phyloP scores from a whole-genome alignment of 2,113 vertebrate genomes.

The Corapipo altera region DNA sequence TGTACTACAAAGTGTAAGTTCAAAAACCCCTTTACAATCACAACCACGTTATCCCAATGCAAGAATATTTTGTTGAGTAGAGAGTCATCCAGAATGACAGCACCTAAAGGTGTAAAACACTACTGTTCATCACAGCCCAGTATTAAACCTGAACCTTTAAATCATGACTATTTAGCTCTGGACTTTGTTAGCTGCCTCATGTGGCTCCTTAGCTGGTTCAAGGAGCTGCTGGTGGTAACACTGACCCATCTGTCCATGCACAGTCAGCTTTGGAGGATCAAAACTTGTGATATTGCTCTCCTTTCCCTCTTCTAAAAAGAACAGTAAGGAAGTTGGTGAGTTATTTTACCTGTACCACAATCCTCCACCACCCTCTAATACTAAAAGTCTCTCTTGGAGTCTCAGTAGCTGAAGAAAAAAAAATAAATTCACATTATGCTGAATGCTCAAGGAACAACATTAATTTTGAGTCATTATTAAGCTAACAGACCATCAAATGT shows the following conservation, averaged over 20 bases:
- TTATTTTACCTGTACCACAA: not conserved
- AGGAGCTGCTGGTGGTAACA: rapidly evolving
- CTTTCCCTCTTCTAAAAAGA: not conserved
- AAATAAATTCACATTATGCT: not conserved
- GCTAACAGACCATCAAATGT: conserved; percentile 16
- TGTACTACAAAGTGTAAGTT: not conserved
- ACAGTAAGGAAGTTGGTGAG: not conserved
- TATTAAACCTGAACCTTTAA: not conserved
- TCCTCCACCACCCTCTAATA: not conserved
- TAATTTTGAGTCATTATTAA: conserved; percentile 1
- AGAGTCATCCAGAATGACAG: not conserved
- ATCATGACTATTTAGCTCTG: not conserved
- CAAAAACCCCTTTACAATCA: not conserved
- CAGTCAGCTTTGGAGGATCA: not conserved
- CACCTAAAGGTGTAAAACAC: not conserved
- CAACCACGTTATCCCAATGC: not conserved
- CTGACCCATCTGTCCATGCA: not conserved
- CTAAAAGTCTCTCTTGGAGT: not conserved
- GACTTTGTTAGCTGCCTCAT: not conserved
- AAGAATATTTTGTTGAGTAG: not conserved
- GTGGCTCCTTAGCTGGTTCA: not conserved
- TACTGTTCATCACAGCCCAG: not conserved
- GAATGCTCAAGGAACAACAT: not conserved
- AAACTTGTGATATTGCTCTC: not conserved
- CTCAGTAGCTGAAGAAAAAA: not conserved